Evolutionary conservation across 2,797 vertebrate species (phyloP), one percentile per base, ranked within the genome.

Genomic region (Rhincodon typus): DNA sequence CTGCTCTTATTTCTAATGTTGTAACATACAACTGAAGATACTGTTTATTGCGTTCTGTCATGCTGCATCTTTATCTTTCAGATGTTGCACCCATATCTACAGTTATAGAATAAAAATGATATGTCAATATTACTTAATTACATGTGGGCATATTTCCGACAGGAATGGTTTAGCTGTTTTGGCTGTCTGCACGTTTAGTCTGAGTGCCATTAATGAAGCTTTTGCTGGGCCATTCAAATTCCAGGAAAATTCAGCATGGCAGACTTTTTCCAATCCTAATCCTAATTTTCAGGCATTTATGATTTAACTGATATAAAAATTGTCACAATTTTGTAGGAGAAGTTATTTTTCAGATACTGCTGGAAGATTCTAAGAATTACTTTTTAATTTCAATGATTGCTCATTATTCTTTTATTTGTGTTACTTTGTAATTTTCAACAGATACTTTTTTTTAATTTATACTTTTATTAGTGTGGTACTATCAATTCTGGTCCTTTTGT

Each of bases 111-210:
- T 70, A 46, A 72, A 30, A 74, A 62, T 62, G 10, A 62, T 62
- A 62, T 95, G 13, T 95, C 46, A 77, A 34, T 17, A 34, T 15
- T 74, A 50, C 72, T 91, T 30, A 72, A 50, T 77, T 74, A n/a
- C 53, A 95, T 27, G 74, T 95, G 70, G 69, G 25, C 17, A 77
- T 66, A 88, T 95, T 86, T 87, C 38, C 7, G 96, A 38, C 97
- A 99, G 99, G 97, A 99, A 99, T 98, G 99, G 99, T 97, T 99
- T 99, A 94, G 99, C 99, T 2, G 99, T 99, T 0, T 99, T 99
- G 0, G 99, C 99, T 23, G 99, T 99, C 97, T 99, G 99, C 96
- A 98, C 98, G 97, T 99, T 99, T 98, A 99, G 99, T 97, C 98
- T 99, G 97, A 99, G 98, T 19, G 98, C 99, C 96, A 97, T 99